Conservation (phyloP, 2,888 invertebrate genomes). For the Phrixothrix hirtus region DNA sequence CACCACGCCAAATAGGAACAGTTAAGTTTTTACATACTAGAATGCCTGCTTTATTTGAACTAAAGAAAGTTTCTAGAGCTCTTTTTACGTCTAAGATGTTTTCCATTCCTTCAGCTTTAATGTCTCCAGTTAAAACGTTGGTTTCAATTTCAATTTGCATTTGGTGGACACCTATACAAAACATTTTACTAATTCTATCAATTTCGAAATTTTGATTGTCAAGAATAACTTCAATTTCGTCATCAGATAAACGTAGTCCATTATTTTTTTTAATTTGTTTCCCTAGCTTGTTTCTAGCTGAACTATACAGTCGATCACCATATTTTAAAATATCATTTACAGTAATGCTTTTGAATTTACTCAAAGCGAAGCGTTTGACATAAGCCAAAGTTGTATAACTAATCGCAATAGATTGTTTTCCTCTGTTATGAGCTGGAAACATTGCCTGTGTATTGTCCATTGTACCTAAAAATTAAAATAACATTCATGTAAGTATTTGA, state of each 20-base stretch:
- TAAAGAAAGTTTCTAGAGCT: constrained; percentile 52
- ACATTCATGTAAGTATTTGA: no score
- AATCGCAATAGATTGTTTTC: constrained; percentile 61
- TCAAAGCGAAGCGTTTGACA: constrained; percentile 61
- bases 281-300: constrained; percentile 49
- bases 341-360: constrained; percentile 61
- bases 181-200: constrained; percentile 44
- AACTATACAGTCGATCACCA: constrained; percentile 64
- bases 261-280: constrained; percentile 37
- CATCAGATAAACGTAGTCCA: constrained; percentile 36
- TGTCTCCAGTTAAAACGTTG: constrained; percentile 48
- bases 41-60: constrained; percentile 48
- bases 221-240: constrained; percentile 45
- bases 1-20: constrained; percentile 56
- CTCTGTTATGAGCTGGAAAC: constrained; percentile 49
- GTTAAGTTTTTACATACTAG: constrained; percentile 48
- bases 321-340: constrained; percentile 66
- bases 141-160: constrained; percentile 47
- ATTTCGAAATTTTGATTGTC: constrained; percentile 41
- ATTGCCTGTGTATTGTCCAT: constrained; percentile 42
- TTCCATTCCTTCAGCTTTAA: constrained; percentile 43
- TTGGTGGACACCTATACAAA: constrained; percentile 51
- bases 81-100: constrained; percentile 47
- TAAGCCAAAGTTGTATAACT: constrained; percentile 64
- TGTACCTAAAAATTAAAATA: constrained; percentile 40